A percentile compares a stretch with the other conserved stretches of the same genome.
Evolutionary conservation across 2,888 invertebrate genomes (phyloP).

Genomic region (Lithophane ornitopus): DNA sequence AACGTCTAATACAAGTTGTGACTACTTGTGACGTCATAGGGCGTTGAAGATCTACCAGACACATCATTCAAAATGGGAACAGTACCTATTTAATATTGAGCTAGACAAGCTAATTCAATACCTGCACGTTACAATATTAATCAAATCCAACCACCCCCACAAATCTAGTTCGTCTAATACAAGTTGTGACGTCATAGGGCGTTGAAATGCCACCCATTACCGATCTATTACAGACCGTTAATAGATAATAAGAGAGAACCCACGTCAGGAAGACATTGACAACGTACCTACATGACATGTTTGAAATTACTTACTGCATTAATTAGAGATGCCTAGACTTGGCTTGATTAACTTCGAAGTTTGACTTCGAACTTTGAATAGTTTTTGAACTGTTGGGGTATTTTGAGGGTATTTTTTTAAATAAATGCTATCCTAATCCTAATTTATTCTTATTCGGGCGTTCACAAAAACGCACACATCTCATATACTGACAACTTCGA

Average conservation of each 20-base stretch:
- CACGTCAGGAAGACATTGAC: constrained; percentile 42
- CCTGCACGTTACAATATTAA: constrained; percentile 37
- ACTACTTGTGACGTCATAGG: too few relatives aligned
- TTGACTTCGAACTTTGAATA: constrained; percentile 12
- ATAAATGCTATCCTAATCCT: background rate
- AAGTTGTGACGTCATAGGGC: constrained; percentile 36
- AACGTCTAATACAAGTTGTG: too few relatives aligned
- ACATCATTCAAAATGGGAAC: background rate
- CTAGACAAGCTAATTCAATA: constrained; percentile 5
- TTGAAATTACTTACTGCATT: constrained; percentile 54
- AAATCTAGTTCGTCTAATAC: background rate
- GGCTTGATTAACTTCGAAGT: constrained; percentile 28
- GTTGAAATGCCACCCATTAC: constrained; percentile 61
- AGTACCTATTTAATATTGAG: background rate
- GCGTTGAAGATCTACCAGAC: too few relatives aligned
- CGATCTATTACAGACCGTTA: constrained; percentile 54
- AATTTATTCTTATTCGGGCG: background rate
- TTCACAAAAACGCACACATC: background rate
- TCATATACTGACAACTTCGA: background rate
- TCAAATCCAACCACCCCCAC: constrained; percentile 33
- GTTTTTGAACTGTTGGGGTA: constrained; percentile 18
- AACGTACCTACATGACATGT: constrained; percentile 36
- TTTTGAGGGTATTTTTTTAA: too few relatives aligned
- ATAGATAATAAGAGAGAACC: constrained; percentile 57
- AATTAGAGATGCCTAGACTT: constrained; percentile 31